Evolutionary conservation across 2,113 vertebrate species (phyloP), one percentile per base, ranked within the genome.

Genomic region (Aspiorhynchus laticeps): DNA sequence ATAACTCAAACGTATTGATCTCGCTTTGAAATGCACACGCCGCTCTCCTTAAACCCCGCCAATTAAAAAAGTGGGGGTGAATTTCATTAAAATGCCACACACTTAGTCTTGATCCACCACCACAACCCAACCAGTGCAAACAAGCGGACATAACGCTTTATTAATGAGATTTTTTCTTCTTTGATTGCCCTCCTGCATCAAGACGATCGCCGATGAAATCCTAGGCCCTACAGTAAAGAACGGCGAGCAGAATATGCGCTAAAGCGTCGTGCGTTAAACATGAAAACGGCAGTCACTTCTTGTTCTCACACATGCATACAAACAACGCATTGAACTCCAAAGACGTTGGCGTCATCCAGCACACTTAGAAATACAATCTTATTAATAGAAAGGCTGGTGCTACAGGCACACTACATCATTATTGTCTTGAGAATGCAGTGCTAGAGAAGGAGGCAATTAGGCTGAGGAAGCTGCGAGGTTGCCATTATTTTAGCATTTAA

Each of bases 401-500:
- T 84, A 89, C 90, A 87, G 92, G 75, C 90, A 90, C 92, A 91
- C 94, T 95, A 92, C 93, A 94, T 95, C 93, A 94, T 90, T 94
- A 93, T 93, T 94, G 94, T 94, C 93, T 93, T 86, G 89, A 93
- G 92, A 89, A 93, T 90, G 93, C 93, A 91, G 91, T 91, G 93
- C 92, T 91, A 94, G 89, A 91, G 93, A 93, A 94, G 80, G 93
- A 92, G 92, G 93, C 94, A 95, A 95, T 95, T 95, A 95, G 93
- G 93, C 93, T 90, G 51, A 86, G 91, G 93, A 94, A 93, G 93
- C 93, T 93, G 93, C 91, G 92, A 94, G 93, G 90, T 93, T 93
- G 92, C 94, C 93, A 95, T 95, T 95, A 95, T 95, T 95, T 95
- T 94, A 93, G 93, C 94, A 92, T 95, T 95, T 95, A 95, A 95